Conservation (phyloP, 2,113 vertebrate species). For the Hippocampus zosterae region DNA sequence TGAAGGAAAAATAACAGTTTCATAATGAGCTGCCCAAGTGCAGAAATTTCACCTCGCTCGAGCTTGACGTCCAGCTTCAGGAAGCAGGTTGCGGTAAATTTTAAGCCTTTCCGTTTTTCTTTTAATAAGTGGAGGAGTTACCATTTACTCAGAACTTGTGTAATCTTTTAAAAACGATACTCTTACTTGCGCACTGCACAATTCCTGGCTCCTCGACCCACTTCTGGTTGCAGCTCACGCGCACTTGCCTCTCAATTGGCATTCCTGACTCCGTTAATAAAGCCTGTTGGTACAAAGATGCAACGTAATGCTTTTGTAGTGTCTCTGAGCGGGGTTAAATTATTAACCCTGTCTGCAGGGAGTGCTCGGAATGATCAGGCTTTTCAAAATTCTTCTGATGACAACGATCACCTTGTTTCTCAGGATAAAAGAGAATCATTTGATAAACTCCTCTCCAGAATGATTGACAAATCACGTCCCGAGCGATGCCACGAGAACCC, state of each 20-base stretch:
- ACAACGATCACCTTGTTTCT: not conserved
- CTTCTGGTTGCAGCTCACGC: not conserved
- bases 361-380: not conserved
- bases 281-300: not conserved
- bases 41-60: too few species aligned
- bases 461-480: not conserved
- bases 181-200: too few species aligned
- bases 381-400: conserved; percentile 6
- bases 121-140: too few species aligned
- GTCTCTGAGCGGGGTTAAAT: not conserved
- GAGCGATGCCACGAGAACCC: not conserved
- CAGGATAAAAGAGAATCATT: not conserved
- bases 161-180: too few species aligned
- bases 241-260: not conserved
- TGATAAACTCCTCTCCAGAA: not conserved
- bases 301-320: not conserved
- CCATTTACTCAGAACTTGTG: too few species aligned
- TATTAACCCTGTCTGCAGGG: conserved; percentile 1
- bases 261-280: not conserved
- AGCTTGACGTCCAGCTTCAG: too few species aligned
- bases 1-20: too few species aligned
- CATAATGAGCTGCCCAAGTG: too few species aligned
- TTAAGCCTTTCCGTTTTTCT: too few species aligned
- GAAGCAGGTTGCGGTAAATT: too few species aligned
- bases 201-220: too few species aligned